Base-by-base conservation (phyloP, 1,140 invertebrate species). In the Ctenoplectra terminalis region DNA sequence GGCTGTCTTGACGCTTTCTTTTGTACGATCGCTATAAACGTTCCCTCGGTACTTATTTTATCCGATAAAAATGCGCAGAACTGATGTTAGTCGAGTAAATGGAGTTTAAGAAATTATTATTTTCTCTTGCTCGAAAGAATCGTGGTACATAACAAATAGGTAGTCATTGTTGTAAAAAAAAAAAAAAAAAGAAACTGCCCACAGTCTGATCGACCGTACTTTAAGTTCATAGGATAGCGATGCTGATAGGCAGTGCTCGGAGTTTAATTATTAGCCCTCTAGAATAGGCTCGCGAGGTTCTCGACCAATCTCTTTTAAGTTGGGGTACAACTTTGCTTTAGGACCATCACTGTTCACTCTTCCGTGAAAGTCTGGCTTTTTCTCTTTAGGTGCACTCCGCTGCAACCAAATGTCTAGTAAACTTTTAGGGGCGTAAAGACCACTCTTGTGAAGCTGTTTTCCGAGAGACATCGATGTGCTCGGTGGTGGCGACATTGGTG, bases 351-450 rank as follows among this genome's bases (percentile, higher is more conserved):
- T 95, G 67, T 96, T 96, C 43, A 96, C 87, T 48, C 97, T 94
- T 0, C 98, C 98, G 7, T 96, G 95, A 93, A 98, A 98, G 82
- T 98, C 97, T 1, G 95, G 95, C 29, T 97, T 94, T 31, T 95
- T 94, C 46, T 96, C 93, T 83, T 91, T 95, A 48, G 91, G 94
- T 80, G 91, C 95, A 84, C 90, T 92, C 86, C 90, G 95, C 88
- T 88, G 94, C 80, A 85, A 94, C 95, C 86, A 95, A 1, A 97
- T 95, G 67, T 97, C 97, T 1, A 97, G 91, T 3, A 97, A 93
- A 40, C 95, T 96, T 82, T 94, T 95, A 13, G 94, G 91, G 11
- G 88, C 86, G 23, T 90, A 87, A 56, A 92, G 86, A 29, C 84
- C 89, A 46, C 87, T 83, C 74, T 93, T 92, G 54, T 88, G 88